Evolutionary conservation across 2,888 invertebrate species (phyloP), one percentile per base, ranked within the genome.

Genomic region (Ophioninae sp.): DNA sequence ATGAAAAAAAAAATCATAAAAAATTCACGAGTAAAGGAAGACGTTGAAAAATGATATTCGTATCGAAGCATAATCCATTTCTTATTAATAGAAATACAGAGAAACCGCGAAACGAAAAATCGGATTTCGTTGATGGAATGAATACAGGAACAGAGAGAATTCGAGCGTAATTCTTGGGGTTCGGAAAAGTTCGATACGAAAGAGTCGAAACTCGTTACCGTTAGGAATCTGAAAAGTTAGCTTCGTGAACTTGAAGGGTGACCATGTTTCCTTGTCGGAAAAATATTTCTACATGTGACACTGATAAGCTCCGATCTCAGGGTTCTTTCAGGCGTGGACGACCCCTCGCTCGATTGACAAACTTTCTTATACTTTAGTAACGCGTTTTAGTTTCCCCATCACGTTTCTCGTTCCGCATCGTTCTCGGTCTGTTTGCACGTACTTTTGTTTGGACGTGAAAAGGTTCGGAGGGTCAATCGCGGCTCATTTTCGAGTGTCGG

Each of bases 301-400:
- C 39, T 65, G 74, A 78, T 72, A 21, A 39, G 59, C 39, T 17
- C 37, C 56, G 30, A 20, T 72, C 65, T 61, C 13, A 13, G 20
- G 23, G 17, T 41, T 39, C 56, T 8, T 30, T 21, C 50, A 30
- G 30, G 23, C n/a, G 30, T 39, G 8, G 41, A 21, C 61, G 39
- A 44, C 68, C 68, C 44, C 59, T 57, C n/a, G 39, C 61, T 7
- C 59, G 76, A 76, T 68, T 37, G 39, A 7, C 61, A 50, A 75
- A 82, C 13, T 79, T 82, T 82, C 41, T 70, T 59, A 21, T 72
- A 72, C 68, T 70, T 39, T 73, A 21, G 23, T 41, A 57, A 57
- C n/a, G 57, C 64, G 21, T 59, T 59, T 74, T 69, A 74, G 69
- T 75, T 82, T 79, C 70, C 77, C 73, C 50, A 74, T 70, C 44